phyloP scores from a whole-genome alignment of 2,888 invertebrate genomes.

The Timema podura region DNA sequence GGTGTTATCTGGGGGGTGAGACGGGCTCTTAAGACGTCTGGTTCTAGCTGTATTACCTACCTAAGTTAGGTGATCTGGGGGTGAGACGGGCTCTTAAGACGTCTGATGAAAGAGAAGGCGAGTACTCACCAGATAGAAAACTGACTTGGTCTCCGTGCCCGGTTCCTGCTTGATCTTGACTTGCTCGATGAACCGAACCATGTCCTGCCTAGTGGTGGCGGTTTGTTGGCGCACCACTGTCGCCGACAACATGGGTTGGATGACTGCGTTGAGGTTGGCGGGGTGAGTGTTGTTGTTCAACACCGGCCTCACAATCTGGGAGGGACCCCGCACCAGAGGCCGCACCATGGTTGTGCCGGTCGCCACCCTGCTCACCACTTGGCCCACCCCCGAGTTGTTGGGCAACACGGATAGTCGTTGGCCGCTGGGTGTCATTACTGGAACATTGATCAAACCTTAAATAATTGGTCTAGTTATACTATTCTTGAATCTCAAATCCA shows the following conservation, averaged over 20 bases:
- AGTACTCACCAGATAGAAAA: constrained; percentile 29
- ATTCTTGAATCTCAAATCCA: no score
- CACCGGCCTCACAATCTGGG: constrained; percentile 41
- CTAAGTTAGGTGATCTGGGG: no score
- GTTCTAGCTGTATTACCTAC: no score
- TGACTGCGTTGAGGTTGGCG: constrained; percentile 35
- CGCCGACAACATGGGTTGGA: constrained; percentile 41
- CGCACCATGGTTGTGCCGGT: constrained; percentile 20
- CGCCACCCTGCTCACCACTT: constrained; percentile 36
- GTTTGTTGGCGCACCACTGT: constrained; percentile 36
- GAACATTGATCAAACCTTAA: no score
- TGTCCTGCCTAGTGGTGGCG: no score
- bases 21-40: no score
- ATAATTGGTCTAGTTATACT: no score
- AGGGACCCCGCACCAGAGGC: constrained; percentile 41
- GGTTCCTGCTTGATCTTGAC: constrained; percentile 14
- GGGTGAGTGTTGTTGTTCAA: constrained; percentile 33
- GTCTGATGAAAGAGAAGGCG: no score
- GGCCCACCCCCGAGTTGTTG: constrained; percentile 38
- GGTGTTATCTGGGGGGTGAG: no score
- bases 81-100: no score
- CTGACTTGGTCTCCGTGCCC: constrained; percentile 18
- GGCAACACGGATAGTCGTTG: constrained; percentile 56
- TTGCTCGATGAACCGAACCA: no score
- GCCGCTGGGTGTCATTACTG: constrained; percentile 51